These are phyloP conservation scores for Tupaia tana DNA, from an alignment of 2,113 vertebrate genomes.

Conservation along the genomic window DNA sequence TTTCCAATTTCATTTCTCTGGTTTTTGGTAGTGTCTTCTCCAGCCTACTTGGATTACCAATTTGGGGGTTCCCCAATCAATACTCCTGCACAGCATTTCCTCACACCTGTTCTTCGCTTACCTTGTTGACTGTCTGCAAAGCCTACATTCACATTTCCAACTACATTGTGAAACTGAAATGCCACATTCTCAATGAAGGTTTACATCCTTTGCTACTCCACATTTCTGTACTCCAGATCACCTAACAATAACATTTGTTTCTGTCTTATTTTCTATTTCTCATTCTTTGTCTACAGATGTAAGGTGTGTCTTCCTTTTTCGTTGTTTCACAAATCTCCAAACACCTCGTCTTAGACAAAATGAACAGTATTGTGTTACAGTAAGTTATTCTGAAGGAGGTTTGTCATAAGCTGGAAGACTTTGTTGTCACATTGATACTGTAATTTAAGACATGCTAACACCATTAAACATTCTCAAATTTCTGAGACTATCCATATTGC, in stretches of 20 bases:
- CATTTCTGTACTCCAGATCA: neutral
- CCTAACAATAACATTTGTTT: neutral
- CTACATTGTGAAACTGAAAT: neutral
- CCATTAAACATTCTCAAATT: slow-evolving; percentile 12
- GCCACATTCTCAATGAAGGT: neutral
- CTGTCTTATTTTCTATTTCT: slow-evolving; percentile 10
- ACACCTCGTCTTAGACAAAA: neutral
- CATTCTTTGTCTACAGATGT: neutral
- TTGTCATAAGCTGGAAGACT: neutral
- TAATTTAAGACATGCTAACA: neutral
- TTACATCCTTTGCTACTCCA: neutral
- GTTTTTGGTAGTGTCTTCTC: neutral
- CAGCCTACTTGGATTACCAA: neutral
- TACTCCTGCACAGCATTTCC: neutral
- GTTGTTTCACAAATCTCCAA: neutral
- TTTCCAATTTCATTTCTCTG: neutral
- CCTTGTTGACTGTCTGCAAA: neutral
- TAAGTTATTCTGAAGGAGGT: neutral
- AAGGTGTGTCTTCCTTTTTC: neutral
- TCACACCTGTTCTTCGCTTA: neutral
- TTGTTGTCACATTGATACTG: neutral
- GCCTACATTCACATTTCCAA: neutral
- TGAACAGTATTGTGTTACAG: neutral
- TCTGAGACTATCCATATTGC: neutral
- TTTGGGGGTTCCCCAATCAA: neutral